phyloP scores from a whole-genome alignment of 2,888 invertebrate species.

The Trypoxylon attenuatum region DNA sequence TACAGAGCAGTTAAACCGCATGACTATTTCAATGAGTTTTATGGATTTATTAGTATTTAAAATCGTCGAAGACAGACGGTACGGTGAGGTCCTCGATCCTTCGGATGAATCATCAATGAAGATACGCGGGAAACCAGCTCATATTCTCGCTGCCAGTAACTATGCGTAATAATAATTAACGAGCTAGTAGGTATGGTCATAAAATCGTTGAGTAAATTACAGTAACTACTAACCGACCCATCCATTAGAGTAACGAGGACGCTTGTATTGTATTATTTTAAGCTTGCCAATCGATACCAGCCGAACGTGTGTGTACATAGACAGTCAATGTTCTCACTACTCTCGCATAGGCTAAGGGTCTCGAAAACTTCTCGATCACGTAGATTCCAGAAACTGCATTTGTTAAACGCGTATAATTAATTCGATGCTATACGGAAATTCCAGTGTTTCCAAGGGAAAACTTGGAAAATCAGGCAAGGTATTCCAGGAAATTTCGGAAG shows the following conservation, averaged over 20 bases:
- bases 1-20: not conserved
- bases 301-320: conserved; percentile 8
- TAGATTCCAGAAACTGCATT: no score
- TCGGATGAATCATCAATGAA: not conserved
- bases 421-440: no score
- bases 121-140: conserved; percentile 13
- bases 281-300: conserved; percentile 36
- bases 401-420: not conserved
- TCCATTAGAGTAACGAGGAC: conserved; percentile 47
- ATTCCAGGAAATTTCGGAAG: not conserved
- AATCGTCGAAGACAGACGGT: no score
- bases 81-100: conserved; percentile 8
- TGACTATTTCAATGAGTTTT: not conserved
- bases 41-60: not conserved
- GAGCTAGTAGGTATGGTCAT: conserved; percentile 33
- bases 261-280: conserved; percentile 49
- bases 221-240: conserved; percentile 44
- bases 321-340: no score
- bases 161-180: conserved; percentile 56
- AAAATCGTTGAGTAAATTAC: conserved; percentile 37
- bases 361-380: no score
- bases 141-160: conserved; percentile 31
- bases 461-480: no score
- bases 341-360: no score
- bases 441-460: no score